phyloP scores from a whole-genome alignment of 2,888 invertebrate genomes.

The Nemapogon koenigi region DNA sequence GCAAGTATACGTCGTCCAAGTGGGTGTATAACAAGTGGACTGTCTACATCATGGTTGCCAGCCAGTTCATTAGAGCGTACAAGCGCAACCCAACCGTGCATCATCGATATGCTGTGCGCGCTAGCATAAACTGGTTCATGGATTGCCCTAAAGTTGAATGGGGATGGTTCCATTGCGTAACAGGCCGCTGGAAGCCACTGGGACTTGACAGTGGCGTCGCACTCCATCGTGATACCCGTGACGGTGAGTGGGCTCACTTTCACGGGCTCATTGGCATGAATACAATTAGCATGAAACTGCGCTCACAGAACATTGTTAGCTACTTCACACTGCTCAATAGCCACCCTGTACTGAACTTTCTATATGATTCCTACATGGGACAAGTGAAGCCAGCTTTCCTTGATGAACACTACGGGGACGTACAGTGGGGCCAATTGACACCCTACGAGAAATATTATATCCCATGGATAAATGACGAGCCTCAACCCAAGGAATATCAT shows the following conservation, averaged over 20 bases:
- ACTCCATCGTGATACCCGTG: conserved; percentile 17
- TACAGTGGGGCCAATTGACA: not conserved
- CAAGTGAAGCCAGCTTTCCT: conserved; percentile 15
- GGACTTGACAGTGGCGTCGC: conserved; percentile 26
- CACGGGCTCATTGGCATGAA: conserved; percentile 24
- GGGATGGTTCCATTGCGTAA: conserved; percentile 28
- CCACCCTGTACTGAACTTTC: conserved; percentile 23
- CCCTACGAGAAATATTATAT: not conserved
- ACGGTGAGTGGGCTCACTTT: conserved; percentile 15
- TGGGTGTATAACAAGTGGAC: too few species aligned
- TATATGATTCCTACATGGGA: conserved; percentile 23
- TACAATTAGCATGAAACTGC: conserved; percentile 22
- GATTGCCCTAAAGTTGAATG: conserved; percentile 34
- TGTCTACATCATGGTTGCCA: conserved; percentile 22
- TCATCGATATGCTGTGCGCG: conserved; percentile 24
- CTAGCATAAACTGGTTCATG: conserved; percentile 14
- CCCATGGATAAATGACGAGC: not conserved
- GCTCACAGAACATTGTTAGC: conserved; percentile 15
- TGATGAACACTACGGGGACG: not conserved
- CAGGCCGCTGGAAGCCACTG: conserved; percentile 18
- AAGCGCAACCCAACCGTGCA: conserved; percentile 23
- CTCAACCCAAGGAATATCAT: not conserved
- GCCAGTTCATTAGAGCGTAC: conserved; percentile 24
- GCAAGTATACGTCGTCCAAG: too few species aligned
- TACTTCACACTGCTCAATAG: conserved; percentile 26